Base-by-base conservation (phyloP, 2,888 invertebrate genomes). In the Dryococelus australis region DNA sequence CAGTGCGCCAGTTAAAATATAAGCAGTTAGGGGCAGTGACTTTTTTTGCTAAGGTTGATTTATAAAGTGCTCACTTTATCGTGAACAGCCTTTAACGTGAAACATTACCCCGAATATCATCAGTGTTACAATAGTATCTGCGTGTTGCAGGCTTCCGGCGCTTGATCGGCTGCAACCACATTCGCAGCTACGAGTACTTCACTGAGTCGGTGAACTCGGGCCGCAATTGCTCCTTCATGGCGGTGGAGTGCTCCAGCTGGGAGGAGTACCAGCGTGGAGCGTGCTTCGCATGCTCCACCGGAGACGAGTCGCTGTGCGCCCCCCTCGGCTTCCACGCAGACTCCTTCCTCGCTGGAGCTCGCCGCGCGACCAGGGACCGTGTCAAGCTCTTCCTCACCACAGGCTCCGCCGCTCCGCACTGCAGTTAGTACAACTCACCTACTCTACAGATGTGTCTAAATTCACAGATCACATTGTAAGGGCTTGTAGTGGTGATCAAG, bases 151-250 rank as follows among this genome's bases (percentile, higher is more conserved):
- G 95, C 4, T 93, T 96, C 9, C 94, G 95, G 87, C 94, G 95
- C 89, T 96, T 95, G 91, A 93, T 98, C 27, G 96, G 97, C 43
- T 99, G 98, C 92, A 97, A 97, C 92, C 98, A 99, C 91, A 94
- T 98, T 88, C 93, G 98, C 86, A 97, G 97, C 89, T 95, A 97
- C 91, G 95, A 97, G 90, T 96, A 95, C 91, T 98, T 97, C 91
- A 96, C 95, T 0, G 98, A 98, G 92, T 97, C 97, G 90, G 95
- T 98, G 85, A 95, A 96, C 89, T 94, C 96, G 0, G 92, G 93
- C 24, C 94, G 96, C 0, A 92, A 93, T 24, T 98, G 98, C 90
- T 95, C 96, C 0, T 98, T 96, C 91, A 93, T 95, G 91, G 96
- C 96, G 0, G 95, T 97, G 87, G 95, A 96, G 87, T 98, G 98